A percentile compares a stretch with the other conserved stretches of the same genome.
These are phyloP conservation scores for Pristis pectinata DNA, from an alignment of 2,797 vertebrate genomes.

Conservation along the genomic window DNA sequence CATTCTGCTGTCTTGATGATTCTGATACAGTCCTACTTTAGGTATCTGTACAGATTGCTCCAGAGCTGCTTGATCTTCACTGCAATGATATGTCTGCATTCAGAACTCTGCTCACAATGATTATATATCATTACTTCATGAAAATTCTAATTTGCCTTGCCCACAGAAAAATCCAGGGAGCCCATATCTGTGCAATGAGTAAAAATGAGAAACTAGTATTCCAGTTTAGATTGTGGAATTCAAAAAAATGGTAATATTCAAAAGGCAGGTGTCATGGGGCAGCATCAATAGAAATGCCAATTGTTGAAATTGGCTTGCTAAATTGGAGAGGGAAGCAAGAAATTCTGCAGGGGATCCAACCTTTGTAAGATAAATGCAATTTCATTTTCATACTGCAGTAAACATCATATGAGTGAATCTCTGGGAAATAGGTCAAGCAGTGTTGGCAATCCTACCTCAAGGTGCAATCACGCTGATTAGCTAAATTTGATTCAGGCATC, in stretches of 20 bases:
- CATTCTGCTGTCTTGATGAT: not conserved
- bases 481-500: slow-evolving; percentile 9
- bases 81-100: not conserved
- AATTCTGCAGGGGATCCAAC: not conserved
- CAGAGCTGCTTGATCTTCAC: not conserved
- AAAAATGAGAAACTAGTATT: not conserved
- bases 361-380: not conserved
- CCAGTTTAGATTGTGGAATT: not conserved
- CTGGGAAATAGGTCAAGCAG: not conserved
- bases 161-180: too few relatives aligned
- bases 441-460: slow-evolving; percentile 6
- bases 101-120: not conserved
- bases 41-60: too few relatives aligned
- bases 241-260: not conserved
- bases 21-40: not conserved
- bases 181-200: too few relatives aligned
- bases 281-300: not conserved
- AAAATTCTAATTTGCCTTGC: too few relatives aligned
- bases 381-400: not conserved
- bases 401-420: not conserved
- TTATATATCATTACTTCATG: too few relatives aligned
- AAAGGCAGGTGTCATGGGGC: not conserved
- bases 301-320: not conserved
- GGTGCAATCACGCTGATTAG: not conserved
- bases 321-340: not conserved